A percentile compares a stretch with the other conserved stretches of the same genome.
These are phyloP conservation scores for Mixornis gularis DNA, from an alignment of 2,113 vertebrate species.

Conservation along the genomic window DNA sequence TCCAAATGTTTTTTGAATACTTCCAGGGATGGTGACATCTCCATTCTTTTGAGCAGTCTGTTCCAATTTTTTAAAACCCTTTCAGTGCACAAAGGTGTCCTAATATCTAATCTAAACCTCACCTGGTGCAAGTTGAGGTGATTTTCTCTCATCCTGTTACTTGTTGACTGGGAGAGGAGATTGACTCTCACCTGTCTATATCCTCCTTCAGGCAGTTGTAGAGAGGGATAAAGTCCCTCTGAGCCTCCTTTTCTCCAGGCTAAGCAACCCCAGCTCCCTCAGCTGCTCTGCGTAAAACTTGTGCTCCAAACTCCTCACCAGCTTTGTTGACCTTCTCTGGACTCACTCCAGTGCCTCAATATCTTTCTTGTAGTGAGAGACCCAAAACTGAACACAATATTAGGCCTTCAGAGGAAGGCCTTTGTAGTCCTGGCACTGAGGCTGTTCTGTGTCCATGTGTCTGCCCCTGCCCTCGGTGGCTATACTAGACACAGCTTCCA, in stretches of 20 bases:
- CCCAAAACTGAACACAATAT: not conserved
- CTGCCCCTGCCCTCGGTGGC: not conserved
- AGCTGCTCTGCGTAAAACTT: not conserved
- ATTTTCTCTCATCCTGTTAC: not conserved
- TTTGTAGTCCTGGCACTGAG: not conserved
- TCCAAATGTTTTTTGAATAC: not conserved
- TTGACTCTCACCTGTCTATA: not conserved
- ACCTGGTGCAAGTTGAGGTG: not conserved
- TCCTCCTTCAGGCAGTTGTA: not conserved
- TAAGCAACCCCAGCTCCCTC: not conserved
- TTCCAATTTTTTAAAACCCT: not conserved
- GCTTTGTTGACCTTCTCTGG: not conserved
- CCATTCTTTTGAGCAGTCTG: not conserved
- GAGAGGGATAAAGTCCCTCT: not conserved
- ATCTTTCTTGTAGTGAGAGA: not conserved
- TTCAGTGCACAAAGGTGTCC: not conserved
- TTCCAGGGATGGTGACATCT: not conserved
- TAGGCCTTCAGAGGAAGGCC: not conserved
- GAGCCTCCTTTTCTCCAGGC: not conserved
- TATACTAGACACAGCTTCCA: not conserved
- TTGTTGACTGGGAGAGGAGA: not conserved
- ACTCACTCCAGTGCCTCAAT: not conserved
- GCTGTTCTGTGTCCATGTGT: not conserved
- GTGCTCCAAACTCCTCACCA: not conserved
- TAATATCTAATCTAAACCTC: not conserved